Evolutionary conservation across 2,888 invertebrate species (phyloP), one percentile per base, ranked within the genome.

Genomic region (Drosophila demipolita): DNA sequence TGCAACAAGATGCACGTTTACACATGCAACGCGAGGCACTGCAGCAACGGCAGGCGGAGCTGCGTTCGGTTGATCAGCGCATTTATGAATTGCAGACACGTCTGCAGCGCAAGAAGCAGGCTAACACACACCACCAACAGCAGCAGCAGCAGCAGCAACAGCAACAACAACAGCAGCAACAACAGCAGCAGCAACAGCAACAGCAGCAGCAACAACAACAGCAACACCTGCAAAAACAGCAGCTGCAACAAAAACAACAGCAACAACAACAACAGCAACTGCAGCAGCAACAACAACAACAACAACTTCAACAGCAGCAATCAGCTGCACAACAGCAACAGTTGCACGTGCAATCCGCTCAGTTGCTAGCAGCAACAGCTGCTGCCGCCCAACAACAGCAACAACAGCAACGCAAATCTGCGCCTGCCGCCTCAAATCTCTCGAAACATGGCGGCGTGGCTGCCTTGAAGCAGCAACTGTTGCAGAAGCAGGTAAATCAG

Each of bases 1-100:
- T 98, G 93, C 98, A 99, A 93, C 98, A 98, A 94, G 98, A 97
- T 94, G 97, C 96, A 82, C 95, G 98, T 87, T 95, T 99, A 84
- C 96, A 97, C 78, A 96, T 97, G 86, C 98, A 99, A 93, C 94
- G 97, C 74, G 97, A 98, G 89, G 96, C 97, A 50, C 94, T 99
- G 87, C 96, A 96, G 64, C 97, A 97, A 85, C 94, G 97, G 57
- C 98, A 98, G 92, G 97, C 98, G 81, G 98, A 99, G 94, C 96
- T 98, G 95, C 95, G 97, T 66, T 96, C 97, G 87, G 98, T 99
- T 91, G 99, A 99, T 94, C 96, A 97, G 87, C 94, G 98, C 87
- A 99, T 99, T 91, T 97, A 97, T 49, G 98, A 99, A 92, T 95
- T 99, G 59, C 98, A 99, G 93, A 97, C 97, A 84, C 95, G 99